Conservation (phyloP, 2,797 vertebrate genomes). For the Tachyglossus aculeatus region DNA sequence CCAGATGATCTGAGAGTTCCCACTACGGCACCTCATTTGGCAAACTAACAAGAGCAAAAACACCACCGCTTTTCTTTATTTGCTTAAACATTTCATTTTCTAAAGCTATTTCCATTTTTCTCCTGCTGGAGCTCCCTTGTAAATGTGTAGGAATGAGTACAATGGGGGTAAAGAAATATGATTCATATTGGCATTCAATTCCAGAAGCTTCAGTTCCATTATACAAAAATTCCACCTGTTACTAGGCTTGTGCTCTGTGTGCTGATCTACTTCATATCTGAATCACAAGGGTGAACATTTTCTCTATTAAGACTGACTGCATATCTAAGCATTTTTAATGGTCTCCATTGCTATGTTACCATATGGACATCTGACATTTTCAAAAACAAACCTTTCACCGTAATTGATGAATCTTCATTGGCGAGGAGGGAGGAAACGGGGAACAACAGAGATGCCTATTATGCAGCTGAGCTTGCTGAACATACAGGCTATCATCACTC, state of each 20-base stretch:
- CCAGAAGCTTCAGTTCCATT: neutral
- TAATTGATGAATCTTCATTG: slow-evolving; percentile 45
- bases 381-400: slow-evolving; percentile 45
- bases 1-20: neutral
- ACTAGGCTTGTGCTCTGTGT: neutral
- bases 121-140: neutral
- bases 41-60: neutral
- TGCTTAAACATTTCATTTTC: neutral
- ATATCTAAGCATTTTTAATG: slow-evolving; percentile 42
- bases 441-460: slow-evolving; percentile 14
- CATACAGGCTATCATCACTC: neutral
- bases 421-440: no score
- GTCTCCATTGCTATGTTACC: slow-evolving; percentile 1
- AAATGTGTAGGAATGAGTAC: neutral
- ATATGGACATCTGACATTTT: slow-evolving; percentile 49
- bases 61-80: neutral
- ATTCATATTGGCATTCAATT: neutral
- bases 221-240: neutral
- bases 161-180: neutral
- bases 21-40: neutral
- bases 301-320: slow-evolving; percentile 25
- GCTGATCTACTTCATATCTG: neutral
- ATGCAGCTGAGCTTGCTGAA: neutral
- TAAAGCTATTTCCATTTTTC: slow-evolving; percentile 13
- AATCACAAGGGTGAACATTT: slow-evolving; percentile 4